These are phyloP conservation scores for Disparrhopalites patrizii DNA, from an alignment of 2,888 invertebrate species.

Conservation along the genomic window DNA sequence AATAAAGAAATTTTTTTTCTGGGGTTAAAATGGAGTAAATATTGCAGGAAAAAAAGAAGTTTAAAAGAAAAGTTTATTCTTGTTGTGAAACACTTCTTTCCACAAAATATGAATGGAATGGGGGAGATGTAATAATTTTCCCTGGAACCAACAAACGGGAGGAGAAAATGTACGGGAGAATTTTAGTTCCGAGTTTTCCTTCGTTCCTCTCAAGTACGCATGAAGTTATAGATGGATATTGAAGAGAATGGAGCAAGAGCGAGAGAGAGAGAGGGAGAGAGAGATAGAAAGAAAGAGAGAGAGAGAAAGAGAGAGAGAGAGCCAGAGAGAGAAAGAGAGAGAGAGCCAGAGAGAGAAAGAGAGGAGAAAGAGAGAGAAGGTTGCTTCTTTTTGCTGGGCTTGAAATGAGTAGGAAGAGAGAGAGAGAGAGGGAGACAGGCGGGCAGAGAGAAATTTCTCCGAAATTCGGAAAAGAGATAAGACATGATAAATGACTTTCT, in stretches of 20 bases:
- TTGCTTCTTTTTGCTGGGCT: neutral
- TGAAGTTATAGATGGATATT: conserved; percentile 7
- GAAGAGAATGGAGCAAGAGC: too few species aligned
- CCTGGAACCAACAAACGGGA: too few species aligned
- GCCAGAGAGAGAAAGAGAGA: too few species aligned
- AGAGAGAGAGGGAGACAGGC: conserved; percentile 6
- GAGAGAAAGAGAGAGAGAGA: neutral
- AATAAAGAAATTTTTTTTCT: neutral
- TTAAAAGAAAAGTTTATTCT: too few species aligned
- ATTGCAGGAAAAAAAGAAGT: too few species aligned
- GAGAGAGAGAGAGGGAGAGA: neutral
- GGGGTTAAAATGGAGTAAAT: too few species aligned
- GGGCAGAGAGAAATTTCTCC: conserved; percentile 33
- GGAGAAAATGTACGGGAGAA: too few species aligned
- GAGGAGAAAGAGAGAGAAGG: neutral
- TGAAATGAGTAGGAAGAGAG: neutral
- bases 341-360: neutral
- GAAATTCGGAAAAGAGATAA: conserved; percentile 39
- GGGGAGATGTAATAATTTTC: too few species aligned
- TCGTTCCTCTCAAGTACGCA: too few species aligned
- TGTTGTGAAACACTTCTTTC: too few species aligned
- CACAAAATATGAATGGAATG: too few species aligned
- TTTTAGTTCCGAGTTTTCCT: too few species aligned
- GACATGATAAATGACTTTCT: conserved; percentile 43
- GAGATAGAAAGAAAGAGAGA: neutral